Evolutionary conservation across 2,888 invertebrate genomes (phyloP), one percentile per base, ranked within the genome.

Genomic region (Thera britannica): DNA sequence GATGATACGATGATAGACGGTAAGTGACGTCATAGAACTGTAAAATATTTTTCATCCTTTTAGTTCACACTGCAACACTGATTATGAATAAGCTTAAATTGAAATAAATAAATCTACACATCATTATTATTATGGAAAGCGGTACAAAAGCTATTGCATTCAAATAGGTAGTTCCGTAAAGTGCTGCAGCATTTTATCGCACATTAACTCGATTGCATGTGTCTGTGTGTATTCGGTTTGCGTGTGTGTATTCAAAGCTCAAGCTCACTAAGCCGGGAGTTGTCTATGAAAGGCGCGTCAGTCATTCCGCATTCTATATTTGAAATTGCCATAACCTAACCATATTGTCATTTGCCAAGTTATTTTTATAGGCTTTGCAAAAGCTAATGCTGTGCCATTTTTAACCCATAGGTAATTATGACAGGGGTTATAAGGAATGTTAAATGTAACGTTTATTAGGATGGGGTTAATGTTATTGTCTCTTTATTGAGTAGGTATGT

Each of bases 101-200:
- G 38, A 38, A 3, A 38, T 38, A 41, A 41, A 41, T 41, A 41
- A 41, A 4, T 41, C 7, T 41, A 41, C 41, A 38, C 36, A 3
- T 38, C 7, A 41, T 4, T 41, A 41, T 3, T 38, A 41, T 41
- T 6, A 41, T 49, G 34, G 12, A 52, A 34, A 8, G 34, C 54
- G 35, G 11, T 7, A 36, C 7, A 49, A 57, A 23, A 56, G 34
- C 48, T 49, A 57, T 58, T 49, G 41, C 57, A 58, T 46, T 64
- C 6, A 52, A 52, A 54, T 23, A 34, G 23, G 44, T 34, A 38
- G 62, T 48, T 36, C 36, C 6, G 51, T 55, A 56, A 65, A 60
- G 44, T 51, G 46, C 44, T 62, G 69, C 73, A 69, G 69, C 73
- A 71, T 75, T 73, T 73, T 75, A 75, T 51, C 54, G n/a, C 41